Conservation (phyloP, 2,888 invertebrate genomes). For the Anagyrus pseudococci region DNA sequence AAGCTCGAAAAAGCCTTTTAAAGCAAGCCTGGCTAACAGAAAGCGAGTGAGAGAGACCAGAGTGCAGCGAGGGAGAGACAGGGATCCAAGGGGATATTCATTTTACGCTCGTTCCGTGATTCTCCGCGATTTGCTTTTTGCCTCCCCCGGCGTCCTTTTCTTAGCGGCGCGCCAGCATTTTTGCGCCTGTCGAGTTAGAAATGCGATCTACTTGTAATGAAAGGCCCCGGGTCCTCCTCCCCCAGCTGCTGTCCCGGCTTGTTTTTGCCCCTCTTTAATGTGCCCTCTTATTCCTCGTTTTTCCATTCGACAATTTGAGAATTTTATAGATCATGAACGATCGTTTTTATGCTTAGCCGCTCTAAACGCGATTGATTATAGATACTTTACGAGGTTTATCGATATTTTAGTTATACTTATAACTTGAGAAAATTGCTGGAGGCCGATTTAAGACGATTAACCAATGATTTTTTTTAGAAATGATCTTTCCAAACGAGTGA, state of each 20-base stretch:
- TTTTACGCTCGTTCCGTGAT: constrained; percentile 38
- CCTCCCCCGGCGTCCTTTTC: constrained; percentile 11
- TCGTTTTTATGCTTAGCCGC: too few relatives aligned
- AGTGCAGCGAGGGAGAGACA: too few relatives aligned
- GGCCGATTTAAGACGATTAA: too few relatives aligned
- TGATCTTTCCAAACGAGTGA: too few relatives aligned
- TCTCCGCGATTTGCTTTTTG: constrained; percentile 33
- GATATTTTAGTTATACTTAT: too few relatives aligned
- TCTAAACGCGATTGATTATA: too few relatives aligned
- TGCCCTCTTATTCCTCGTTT: not conserved
- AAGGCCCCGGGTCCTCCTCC: constrained; percentile 12
- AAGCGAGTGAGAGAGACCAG: constrained; percentile 23
- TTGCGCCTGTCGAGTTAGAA: constrained; percentile 37
- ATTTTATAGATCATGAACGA: too few relatives aligned
- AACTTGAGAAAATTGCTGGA: too few relatives aligned
- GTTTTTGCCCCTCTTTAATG: not conserved
- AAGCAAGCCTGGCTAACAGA: constrained; percentile 23
- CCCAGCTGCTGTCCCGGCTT: not conserved
- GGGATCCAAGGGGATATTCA: constrained; percentile 31
- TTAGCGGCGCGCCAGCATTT: constrained; percentile 16
- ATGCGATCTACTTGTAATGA: constrained; percentile 33
- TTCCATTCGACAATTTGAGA: too few relatives aligned
- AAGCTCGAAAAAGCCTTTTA: constrained; percentile 27
- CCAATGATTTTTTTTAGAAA: too few relatives aligned
- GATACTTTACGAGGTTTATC: too few relatives aligned